Evolutionary conservation across 1,140 invertebrate species (phyloP), one percentile per base, ranked within the genome.

Genomic region (Drosophila bocki): DNA sequence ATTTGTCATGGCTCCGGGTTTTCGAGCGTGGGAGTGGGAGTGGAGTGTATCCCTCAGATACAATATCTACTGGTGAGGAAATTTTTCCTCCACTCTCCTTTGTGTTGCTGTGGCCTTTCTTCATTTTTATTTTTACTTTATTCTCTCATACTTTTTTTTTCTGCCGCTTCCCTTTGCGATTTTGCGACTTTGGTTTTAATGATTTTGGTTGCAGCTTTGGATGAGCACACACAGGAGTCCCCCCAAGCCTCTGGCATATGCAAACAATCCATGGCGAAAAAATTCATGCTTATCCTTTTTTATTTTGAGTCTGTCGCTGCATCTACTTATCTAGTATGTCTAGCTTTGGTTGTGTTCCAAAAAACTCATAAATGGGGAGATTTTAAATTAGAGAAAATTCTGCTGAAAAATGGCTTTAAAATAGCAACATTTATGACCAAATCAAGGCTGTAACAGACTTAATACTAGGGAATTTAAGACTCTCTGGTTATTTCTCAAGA

Each of bases 151-250:
- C 56, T 58, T 51, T 59, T 48, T 74, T 58, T 33, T 63, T 41
- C 48, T 67, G 47, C 45, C 69, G 13, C 37, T 56, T 35, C 53
- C 53, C 19, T 39, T 39, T 56, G 53, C 53, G 53, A 56, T 72
- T 74, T 71, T 67, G 67, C 62, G 78, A 82, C 70, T 51, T 51
- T 81, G 85, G 53, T 82, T 85, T 90, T 90, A 88, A 88, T 88
- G 78, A 88, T 90, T 85, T 88, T 68, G 69, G 63, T 59, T 90
- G 85, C 85, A 90, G 85, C 75, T 79, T 79, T 74, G 72, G 62
- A 70, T 75, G 60, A 64, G 48, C 47, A 51, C 62, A 69, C 47
- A 70, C 32, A 75, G 17, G 4, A 15, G 15, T 7, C 13, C 48
- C 29, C 33, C 35, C 8, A 57, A 60, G 19, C 39, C 53, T 17